Conservation (phyloP, 2,888 invertebrate genomes). For the Fragum whitleyi region DNA sequence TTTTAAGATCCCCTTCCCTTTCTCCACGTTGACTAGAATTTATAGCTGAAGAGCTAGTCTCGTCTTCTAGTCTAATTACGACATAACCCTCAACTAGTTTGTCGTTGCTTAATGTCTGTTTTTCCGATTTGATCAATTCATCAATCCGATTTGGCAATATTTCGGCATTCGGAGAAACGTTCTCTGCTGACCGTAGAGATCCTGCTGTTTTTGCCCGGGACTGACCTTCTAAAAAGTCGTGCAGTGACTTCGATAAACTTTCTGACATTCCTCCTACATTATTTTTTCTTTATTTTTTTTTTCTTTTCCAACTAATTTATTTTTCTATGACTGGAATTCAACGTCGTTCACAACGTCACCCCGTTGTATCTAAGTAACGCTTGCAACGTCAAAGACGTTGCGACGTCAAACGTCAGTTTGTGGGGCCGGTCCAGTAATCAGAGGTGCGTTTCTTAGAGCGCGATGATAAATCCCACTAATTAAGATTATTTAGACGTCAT, state of each 20-base stretch:
- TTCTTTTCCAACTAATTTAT: neutral
- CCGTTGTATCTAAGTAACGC: too few species aligned
- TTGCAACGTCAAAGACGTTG: too few species aligned
- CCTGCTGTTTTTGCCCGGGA: neutral
- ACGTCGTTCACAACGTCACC: too few species aligned
- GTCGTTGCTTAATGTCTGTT: neutral
- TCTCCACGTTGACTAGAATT: too few species aligned
- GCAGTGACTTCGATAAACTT: neutral
- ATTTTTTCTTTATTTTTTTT: neutral
- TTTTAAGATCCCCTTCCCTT: too few species aligned
- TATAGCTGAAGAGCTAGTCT: neutral
- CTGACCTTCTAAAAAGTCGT: constrained; percentile 9
- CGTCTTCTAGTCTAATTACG: neutral
- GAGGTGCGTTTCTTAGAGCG: too few species aligned
- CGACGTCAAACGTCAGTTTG: too few species aligned
- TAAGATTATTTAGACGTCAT: too few species aligned
- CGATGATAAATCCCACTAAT: too few species aligned
- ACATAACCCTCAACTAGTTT: constrained; percentile 15
- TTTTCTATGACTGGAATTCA: too few species aligned
- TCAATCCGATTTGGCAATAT: neutral
- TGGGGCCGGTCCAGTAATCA: too few species aligned
- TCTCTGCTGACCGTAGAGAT: neutral
- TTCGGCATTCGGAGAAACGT: neutral
- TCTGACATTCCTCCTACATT: neutral
- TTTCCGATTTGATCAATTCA: neutral